Conservation (phyloP, 2,113 vertebrate genomes). For the Ceyx melanurus region DNA sequence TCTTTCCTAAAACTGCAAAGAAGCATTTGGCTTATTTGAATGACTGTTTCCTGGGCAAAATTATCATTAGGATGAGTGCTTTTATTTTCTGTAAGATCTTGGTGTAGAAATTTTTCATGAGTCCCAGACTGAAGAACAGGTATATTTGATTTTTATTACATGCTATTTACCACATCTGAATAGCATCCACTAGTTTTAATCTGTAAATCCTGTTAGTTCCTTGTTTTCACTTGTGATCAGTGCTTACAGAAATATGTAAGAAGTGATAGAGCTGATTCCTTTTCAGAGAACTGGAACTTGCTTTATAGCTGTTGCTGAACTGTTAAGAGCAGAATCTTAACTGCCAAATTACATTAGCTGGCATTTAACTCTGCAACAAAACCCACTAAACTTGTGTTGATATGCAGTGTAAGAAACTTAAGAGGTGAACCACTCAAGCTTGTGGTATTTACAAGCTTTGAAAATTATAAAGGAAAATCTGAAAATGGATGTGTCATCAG, state of each 20-base stretch:
- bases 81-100: neutral
- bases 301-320: neutral
- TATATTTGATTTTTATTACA: neutral
- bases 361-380: neutral
- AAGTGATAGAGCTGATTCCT: neutral
- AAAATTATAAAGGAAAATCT: neutral
- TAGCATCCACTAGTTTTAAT: neutral
- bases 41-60: neutral
- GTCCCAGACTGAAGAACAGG: neutral
- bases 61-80: neutral
- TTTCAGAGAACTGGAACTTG: neutral
- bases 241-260: neutral
- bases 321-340: neutral
- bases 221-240: neutral
- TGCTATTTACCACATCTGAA: neutral
- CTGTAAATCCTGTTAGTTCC: neutral
- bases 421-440: neutral
- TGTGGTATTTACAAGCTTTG: neutral
- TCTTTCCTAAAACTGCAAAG: neutral
- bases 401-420: neutral
- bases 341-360: neutral
- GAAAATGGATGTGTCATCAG: neutral
- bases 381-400: neutral
- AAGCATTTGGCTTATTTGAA: neutral
- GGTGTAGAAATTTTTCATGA: neutral